phyloP scores from a whole-genome alignment of 2,113 vertebrate genomes.

The Ivindomyrus marchei region DNA sequence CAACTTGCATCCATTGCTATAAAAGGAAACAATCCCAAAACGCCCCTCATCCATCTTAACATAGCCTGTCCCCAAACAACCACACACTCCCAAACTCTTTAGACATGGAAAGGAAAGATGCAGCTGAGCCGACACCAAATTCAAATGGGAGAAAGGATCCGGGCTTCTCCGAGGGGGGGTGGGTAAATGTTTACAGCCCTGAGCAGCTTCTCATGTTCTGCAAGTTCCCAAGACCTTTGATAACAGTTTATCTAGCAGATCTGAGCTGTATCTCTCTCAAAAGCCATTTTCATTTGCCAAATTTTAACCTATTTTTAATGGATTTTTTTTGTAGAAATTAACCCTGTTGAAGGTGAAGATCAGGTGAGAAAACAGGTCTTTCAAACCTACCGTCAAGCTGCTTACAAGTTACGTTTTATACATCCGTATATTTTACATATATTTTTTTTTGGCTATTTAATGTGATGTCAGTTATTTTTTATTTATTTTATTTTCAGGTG shows the following conservation, averaged over 20 bases:
- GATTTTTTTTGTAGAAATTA: slow-evolving; percentile 43
- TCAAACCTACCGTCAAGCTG: not conserved
- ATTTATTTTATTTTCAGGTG: slow-evolving; percentile 47
- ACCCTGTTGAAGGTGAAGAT: slow-evolving; percentile 18
- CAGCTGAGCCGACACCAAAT: not conserved
- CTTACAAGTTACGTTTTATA: not conserved
- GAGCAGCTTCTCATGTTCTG: not conserved
- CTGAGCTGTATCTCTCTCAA: not conserved
- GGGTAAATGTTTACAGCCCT: not conserved
- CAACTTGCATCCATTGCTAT: not conserved
- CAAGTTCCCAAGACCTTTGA: not conserved
- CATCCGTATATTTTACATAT: not conserved
- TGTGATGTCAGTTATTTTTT: not conserved
- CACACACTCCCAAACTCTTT: not conserved
- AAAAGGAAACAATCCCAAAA: not conserved
- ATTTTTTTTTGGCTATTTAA: not conserved
- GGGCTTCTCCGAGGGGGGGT: not conserved
- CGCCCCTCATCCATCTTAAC: not conserved
- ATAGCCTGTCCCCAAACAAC: not conserved
- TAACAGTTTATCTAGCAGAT: not conserved
- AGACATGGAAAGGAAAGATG: not conserved
- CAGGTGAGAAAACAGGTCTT: slow-evolving; percentile 37
- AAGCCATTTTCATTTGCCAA: not conserved
- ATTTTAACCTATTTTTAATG: not conserved
- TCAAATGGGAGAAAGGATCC: not conserved